These are phyloP conservation scores for Bufo gargarizans DNA, from an alignment of 2,113 vertebrate species.

Conservation along the genomic window DNA sequence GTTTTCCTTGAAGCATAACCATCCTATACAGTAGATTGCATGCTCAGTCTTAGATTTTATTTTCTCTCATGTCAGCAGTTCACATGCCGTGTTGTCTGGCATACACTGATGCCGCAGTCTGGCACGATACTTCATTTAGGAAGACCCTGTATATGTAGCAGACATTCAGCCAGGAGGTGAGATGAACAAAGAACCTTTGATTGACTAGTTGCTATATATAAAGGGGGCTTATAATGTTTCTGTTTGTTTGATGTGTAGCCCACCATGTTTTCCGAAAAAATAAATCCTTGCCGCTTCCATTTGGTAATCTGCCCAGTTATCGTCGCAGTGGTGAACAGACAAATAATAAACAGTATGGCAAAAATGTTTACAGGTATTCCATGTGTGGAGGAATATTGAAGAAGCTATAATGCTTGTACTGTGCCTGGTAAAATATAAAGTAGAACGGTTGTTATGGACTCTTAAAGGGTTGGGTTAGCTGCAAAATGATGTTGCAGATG, in stretches of 20 bases:
- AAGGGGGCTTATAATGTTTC: constrained; percentile 43
- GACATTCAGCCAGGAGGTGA: constrained; percentile 23
- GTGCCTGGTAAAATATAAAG: neutral
- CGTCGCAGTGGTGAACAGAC: constrained; percentile 11
- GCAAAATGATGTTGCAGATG: neutral
- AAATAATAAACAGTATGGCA: constrained; percentile 36
- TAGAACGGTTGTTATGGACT: neutral
- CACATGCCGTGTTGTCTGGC: constrained; percentile 41
- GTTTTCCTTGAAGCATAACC: constrained; percentile 6
- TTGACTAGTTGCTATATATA: constrained; percentile 23
- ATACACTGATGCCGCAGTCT: constrained; percentile 38
- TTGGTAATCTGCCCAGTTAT: constrained; percentile 52
- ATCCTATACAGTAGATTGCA: constrained; percentile 21
- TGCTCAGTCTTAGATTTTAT: constrained; percentile 19
- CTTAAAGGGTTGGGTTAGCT: neutral
- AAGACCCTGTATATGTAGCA: constrained; percentile 35
- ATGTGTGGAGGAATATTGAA: constrained; percentile 15
- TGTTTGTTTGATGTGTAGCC: constrained; percentile 51
- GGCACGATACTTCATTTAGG: constrained; percentile 42
- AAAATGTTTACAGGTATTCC: constrained; percentile 40
- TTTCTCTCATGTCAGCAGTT: constrained; percentile 43
- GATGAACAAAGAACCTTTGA: constrained; percentile 51
- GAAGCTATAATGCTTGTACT: constrained; percentile 6
- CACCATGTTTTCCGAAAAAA: constrained; percentile 46
- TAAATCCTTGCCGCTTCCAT: constrained; percentile 38